A percentile compares a stretch with the other conserved stretches of the same genome.
phyloP scores from a whole-genome alignment of 2,113 vertebrate species.

The Canis aureus region DNA sequence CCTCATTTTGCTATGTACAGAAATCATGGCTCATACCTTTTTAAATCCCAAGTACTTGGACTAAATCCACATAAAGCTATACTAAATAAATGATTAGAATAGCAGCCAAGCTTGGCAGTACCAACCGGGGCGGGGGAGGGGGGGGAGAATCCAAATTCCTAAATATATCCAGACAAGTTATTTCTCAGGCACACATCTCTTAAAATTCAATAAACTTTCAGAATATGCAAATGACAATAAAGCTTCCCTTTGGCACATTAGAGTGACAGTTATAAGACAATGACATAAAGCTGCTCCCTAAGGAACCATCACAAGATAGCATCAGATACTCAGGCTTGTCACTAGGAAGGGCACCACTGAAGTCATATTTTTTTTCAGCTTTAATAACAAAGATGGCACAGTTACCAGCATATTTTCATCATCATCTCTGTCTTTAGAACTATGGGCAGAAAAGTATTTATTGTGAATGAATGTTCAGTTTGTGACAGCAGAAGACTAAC shows the following conservation, averaged over 20 bases:
- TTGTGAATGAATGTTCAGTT: not conserved
- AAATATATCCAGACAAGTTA: conserved; percentile 50
- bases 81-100: not conserved
- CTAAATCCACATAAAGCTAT: not conserved
- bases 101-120: not conserved
- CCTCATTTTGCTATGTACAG: not conserved
- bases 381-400: conserved; percentile 42
- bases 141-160: not conserved
- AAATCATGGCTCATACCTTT: not conserved
- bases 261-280: conserved; percentile 76
- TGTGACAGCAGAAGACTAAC: not conserved
- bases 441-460: not conserved
- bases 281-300: conserved; percentile 74
- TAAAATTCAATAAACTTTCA: conserved; percentile 70
- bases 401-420: not conserved
- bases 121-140: not conserved
- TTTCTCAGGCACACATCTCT: conserved; percentile 50
- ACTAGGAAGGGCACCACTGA: not conserved
- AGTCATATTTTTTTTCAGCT: not conserved
- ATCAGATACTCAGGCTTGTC: conserved; percentile 29
- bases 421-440: not conserved
- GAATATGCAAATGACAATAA: conserved; percentile 77
- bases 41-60: not conserved
- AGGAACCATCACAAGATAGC: conserved; percentile 53
- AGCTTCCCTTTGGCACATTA: conserved; percentile 58